These are phyloP conservation scores for Myathropa florea DNA, from an alignment of 2,888 invertebrate genomes.

Conservation along the genomic window DNA sequence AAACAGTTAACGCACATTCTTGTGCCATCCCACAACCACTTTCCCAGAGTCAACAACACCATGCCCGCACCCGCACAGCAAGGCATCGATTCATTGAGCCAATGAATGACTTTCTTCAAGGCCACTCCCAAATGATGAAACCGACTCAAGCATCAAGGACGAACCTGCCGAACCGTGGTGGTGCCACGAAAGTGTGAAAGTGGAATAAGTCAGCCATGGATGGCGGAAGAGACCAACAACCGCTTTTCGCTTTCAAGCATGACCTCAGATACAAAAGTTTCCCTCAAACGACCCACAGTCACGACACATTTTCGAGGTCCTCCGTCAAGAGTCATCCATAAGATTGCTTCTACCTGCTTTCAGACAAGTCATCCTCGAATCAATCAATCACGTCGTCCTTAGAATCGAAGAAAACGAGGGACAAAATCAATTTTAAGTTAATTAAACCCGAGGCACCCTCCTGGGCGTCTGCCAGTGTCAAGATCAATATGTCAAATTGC, in stretches of 20 bases:
- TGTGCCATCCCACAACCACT: background rate
- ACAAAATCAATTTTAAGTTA: conserved; percentile 9
- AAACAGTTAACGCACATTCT: background rate
- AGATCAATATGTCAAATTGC: background rate
- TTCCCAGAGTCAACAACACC: too few species aligned
- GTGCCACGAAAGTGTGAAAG: background rate
- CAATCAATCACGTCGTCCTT: background rate
- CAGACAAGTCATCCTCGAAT: background rate
- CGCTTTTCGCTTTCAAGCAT: background rate
- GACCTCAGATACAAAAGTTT: background rate
- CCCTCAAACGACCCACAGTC: background rate
- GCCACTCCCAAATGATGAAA: background rate
- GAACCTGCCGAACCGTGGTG: background rate
- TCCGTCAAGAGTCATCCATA: background rate
- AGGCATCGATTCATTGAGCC: background rate
- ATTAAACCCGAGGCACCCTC: conserved; percentile 6
- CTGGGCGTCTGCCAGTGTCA: background rate
- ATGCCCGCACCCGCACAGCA: background rate
- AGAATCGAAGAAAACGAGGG: background rate
- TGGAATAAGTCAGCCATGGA: background rate
- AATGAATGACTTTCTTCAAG: background rate
- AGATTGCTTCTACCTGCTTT: background rate
- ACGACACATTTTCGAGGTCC: background rate
- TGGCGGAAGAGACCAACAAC: background rate
- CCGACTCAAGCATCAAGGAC: background rate